A percentile compares a stretch with the other conserved stretches of the same genome.
Conservation (phyloP, 2,888 invertebrate species). For the Stramonita haemastoma region DNA sequence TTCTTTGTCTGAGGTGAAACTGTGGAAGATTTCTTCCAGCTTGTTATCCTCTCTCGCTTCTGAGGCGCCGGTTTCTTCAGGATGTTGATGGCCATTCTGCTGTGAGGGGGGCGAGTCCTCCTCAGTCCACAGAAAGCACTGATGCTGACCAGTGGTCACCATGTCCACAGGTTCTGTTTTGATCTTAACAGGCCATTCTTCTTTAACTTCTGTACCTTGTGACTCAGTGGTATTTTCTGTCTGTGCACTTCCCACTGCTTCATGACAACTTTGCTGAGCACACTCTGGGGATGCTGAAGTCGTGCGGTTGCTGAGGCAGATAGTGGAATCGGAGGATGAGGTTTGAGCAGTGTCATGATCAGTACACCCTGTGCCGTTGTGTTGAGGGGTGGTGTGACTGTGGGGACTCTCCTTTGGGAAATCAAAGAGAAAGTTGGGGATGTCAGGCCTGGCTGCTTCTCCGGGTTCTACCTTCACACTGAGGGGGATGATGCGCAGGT, state of each 20-base stretch:
- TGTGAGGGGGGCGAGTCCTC: not conserved
- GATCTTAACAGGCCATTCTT: not conserved
- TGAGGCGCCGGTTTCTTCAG: not conserved
- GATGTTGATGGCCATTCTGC: too few species aligned
- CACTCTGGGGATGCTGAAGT: not conserved
- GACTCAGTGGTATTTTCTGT: not conserved
- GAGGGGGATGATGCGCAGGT: not conserved
- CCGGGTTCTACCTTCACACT: not conserved
- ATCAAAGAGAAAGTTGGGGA: slow-evolving; percentile 33
- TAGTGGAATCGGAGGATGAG: not conserved
- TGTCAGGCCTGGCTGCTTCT: not conserved
- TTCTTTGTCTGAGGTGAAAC: slow-evolving; percentile 20
- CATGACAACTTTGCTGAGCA: not conserved
- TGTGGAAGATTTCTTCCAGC: not conserved
- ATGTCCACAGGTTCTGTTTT: not conserved
- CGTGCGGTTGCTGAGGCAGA: not conserved
- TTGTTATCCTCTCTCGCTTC: not conserved
- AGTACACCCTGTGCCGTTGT: not conserved
- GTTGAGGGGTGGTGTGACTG: not conserved
- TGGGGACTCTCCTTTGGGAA: not conserved
- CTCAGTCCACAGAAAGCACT: not conserved
- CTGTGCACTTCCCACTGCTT: not conserved
- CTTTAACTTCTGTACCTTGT: not conserved
- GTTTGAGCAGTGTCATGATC: not conserved
- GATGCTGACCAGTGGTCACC: not conserved